Base-by-base conservation (phyloP, 2,113 vertebrate genomes). In the Chaenogobius annularis region DNA sequence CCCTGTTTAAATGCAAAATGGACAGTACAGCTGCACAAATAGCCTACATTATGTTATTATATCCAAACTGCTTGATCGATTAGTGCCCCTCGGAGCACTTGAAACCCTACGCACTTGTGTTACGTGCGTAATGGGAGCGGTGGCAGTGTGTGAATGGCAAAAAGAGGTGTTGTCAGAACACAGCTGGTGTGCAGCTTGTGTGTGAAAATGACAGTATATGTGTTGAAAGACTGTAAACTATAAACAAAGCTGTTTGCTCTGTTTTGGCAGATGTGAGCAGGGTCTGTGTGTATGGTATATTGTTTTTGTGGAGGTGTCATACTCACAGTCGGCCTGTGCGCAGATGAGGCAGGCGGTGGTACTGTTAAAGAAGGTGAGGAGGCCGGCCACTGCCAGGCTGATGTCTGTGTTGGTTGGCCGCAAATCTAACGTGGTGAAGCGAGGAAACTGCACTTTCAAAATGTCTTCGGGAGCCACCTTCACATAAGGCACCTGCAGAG, bases 281-380 rank as follows among this genome's bases (percentile, higher is more conserved):
- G 46, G 66, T 58, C 61, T 14, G 66, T 71, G 76, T 74, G 73
- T 68, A 46, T 22, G 12, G 54, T 37, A 11, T 5, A 26, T 69
- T 73, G 77, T 69, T 3, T 48, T 74, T 63, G 48, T 61, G 70
- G 78, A 80, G 85, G 73, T 15, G n/a, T 8, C 10, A 58, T 80
- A 92, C 97, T 96, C 88, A 99, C 98, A 99, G 94, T 99, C 96
- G 58, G 96, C 96, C 92, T 98, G 96, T 87, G 95, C 96, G 74
- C 98, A 99, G 93, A 99, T 97, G 93, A 99, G 97, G 91, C 98
- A 99, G 88, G 98, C 93, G 13, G 96, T 94, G 92, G 96, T 97
- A 86, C 96, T 95, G 91, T 99, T 99, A 59, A 99, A 99, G 94
- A 98, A 99, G 43, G 94, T 96, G 78, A 99, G 95, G 75, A 99